Conservation (phyloP, 2,797 vertebrate species). For the Babyrousa celebensis region DNA sequence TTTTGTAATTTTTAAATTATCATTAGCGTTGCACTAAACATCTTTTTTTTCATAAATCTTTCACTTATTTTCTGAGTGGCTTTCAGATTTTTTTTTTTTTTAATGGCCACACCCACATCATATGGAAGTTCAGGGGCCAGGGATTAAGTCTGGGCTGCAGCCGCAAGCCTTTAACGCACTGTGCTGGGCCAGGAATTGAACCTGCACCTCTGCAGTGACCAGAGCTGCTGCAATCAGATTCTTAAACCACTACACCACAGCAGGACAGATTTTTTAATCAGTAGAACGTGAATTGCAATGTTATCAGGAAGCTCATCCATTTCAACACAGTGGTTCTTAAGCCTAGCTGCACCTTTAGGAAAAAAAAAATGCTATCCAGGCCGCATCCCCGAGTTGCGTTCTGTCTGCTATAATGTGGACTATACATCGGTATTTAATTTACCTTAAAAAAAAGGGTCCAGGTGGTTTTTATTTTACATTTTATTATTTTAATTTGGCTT, state of each 20-base stretch:
- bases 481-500: too few species aligned
- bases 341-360: not conserved
- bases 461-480: not conserved
- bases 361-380: not conserved
- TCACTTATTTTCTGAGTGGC: conserved; percentile 53
- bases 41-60: conserved; percentile 47
- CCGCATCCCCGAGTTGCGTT: conserved; percentile 43
- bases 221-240: too few species aligned
- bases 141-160: too few species aligned
- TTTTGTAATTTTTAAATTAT: conserved; percentile 34
- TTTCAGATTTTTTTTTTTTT: not conserved
- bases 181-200: too few species aligned
- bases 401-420: not conserved
- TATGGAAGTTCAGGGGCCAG: too few species aligned
- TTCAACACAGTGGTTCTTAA: not conserved
- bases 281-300: not conserved
- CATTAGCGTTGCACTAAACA: not conserved
- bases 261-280: not conserved
- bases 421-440: not conserved
- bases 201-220: too few species aligned
- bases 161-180: too few species aligned
- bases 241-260: too few species aligned
- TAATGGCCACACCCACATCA: too few species aligned
- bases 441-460: not conserved
- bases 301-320: not conserved